Conservation (phyloP, 2,113 vertebrate species). For the Myotis lucifugus region DNA sequence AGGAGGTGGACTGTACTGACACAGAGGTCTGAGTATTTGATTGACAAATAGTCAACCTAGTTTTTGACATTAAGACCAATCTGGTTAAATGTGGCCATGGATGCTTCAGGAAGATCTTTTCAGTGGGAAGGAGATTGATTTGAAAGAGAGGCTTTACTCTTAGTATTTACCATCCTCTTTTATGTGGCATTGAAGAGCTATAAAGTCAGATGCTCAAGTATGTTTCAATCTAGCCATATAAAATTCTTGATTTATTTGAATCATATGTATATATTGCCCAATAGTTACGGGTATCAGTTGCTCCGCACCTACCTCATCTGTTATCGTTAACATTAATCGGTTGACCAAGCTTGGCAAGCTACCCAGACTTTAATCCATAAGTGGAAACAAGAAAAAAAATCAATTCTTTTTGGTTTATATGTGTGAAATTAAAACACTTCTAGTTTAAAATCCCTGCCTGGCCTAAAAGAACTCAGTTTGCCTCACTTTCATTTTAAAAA, state of each 20-base stretch:
- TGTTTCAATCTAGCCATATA: constrained; percentile 61
- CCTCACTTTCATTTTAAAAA: constrained; percentile 59
- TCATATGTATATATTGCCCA: constrained; percentile 31
- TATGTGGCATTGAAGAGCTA: constrained; percentile 48
- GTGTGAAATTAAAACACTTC: constrained; percentile 75
- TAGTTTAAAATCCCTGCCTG: constrained; percentile 73
- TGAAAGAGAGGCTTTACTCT: constrained; percentile 40
- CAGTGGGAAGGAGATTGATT: constrained; percentile 32
- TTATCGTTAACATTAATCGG: constrained; percentile 47
- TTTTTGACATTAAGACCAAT: constrained; percentile 32
- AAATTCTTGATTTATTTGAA: constrained; percentile 58
- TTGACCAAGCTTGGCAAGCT: constrained; percentile 68
- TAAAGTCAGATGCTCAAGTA: constrained; percentile 62
- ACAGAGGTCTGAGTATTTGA: not conserved
- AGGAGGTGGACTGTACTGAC: not conserved
- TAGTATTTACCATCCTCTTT: constrained; percentile 41
- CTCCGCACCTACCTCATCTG: constrained; percentile 48
- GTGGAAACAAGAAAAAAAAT: constrained; percentile 69
- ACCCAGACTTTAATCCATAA: constrained; percentile 70
- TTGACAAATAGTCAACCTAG: not conserved
- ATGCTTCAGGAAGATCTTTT: constrained; percentile 18
- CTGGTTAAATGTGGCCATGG: not conserved
- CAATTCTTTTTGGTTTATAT: constrained; percentile 74
- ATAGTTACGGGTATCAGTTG: not conserved
- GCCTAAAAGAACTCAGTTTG: constrained; percentile 75